Conservation (phyloP, 2,888 invertebrate genomes). For the Meloe dianella region DNA sequence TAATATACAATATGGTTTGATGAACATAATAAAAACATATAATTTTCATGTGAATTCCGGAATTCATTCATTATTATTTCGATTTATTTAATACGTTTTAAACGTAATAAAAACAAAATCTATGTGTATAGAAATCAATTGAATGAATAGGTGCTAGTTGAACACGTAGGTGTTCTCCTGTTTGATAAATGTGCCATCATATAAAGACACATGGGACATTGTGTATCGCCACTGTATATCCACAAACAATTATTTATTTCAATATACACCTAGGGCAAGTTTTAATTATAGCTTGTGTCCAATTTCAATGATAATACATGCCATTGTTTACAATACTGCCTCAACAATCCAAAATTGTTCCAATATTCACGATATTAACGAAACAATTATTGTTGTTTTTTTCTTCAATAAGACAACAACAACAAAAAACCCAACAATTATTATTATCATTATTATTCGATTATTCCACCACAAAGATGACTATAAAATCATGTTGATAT, state of each 20-base stretch:
- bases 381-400: too few species aligned
- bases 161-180: neutral
- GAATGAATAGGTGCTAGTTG: slow-evolving; percentile 1
- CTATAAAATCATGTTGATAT: slow-evolving; percentile 2
- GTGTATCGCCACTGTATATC: slow-evolving; percentile 1
- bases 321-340: too few species aligned
- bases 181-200: neutral
- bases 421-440: too few species aligned
- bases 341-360: neutral
- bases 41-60: neutral
- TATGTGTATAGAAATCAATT: neutral
- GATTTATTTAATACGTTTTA: neutral
- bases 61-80: slow-evolving; percentile 1
- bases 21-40: slow-evolving; percentile 3
- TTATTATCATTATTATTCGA: slow-evolving; percentile 1
- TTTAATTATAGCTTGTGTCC: neutral
- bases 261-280: neutral
- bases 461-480: neutral
- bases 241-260: neutral
- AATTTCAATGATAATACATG: neutral
- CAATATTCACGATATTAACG: too few species aligned
- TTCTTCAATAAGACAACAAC: too few species aligned
- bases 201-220: neutral
- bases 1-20: neutral
- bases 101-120: neutral